Base-by-base conservation (phyloP, 2,888 invertebrate genomes). In the Tanytarsus gracilentus region DNA sequence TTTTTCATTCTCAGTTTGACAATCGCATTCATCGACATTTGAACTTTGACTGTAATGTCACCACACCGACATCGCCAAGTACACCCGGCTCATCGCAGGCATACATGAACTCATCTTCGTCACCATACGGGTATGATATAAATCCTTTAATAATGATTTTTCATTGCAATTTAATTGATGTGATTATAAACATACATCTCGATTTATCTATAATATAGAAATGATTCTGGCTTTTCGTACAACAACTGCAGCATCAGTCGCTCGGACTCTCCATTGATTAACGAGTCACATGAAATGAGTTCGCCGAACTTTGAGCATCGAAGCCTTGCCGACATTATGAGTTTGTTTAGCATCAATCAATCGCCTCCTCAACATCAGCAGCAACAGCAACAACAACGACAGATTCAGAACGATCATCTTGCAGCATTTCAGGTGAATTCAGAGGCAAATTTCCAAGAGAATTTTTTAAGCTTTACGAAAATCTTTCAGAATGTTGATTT, bases 21-120 rank as follows among this genome's bases (percentile, higher is more conserved):
- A 72, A 48, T 48, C 58, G 58, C 69, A 71, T 72, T 68, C 73
- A 72, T 72, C 71, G 72, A 70, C 73, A 72, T 68, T 69, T 73
- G 68, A 73, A 71, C 69, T 73, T 72, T 72, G 73, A 73, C 69
- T 71, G 72, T 69, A 56, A 48, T 21, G 58, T 48, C 29, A 71
- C 72, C 67, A 70, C 72, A 69, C 72, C 73, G 66, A 71, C 73
- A 68, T 72, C 73, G 67, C 72, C 73, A 65, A 71, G 72, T 68
- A 72, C 62, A 33, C 62, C 73, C 68, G 71, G 73, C 66, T 69
- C 73, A 66, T 71, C 72, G 68, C 67, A 71, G 69, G 70, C 72
- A 66, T 72, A 72, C 67, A 71, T 71, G 68, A 71, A 69, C 67
- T 72, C 73, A 66, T 72, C n/a, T n/a, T n/a, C 73, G 65, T 71